phyloP scores from a whole-genome alignment of 2,797 vertebrate genomes.

The Aselliscus stoliczkanus region DNA sequence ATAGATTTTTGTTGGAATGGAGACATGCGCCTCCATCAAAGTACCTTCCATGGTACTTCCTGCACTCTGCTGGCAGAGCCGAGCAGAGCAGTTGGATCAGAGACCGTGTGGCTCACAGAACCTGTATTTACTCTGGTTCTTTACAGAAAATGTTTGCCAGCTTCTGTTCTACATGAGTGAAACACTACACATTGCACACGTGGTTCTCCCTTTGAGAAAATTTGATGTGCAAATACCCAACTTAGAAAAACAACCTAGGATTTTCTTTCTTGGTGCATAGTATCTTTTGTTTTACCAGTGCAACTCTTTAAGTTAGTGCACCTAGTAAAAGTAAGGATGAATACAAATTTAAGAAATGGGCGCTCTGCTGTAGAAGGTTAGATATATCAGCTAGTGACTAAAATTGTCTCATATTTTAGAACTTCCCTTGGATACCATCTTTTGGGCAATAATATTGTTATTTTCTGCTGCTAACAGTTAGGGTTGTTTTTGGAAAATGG shows the following conservation, averaged over 20 bases:
- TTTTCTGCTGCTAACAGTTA: not conserved
- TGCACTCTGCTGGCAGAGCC: not conserved
- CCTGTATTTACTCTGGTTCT: not conserved
- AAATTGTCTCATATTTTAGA: not conserved
- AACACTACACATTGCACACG: not conserved
- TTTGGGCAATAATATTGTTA: not conserved
- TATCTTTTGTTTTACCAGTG: not conserved
- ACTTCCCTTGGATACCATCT: not conserved
- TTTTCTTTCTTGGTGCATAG: not conserved
- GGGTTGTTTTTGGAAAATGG: not conserved
- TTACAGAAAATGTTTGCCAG: not conserved
- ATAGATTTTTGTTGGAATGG: not conserved
- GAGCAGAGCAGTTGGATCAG: not conserved
- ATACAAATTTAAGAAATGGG: not conserved
- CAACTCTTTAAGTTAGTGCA: not conserved
- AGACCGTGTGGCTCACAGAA: not conserved
- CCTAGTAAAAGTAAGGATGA: not conserved
- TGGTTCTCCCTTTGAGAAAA: conserved; percentile 10
- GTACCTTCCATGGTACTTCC: not conserved
- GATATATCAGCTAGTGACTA: not conserved
- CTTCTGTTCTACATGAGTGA: not conserved
- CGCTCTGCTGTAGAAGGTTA: not conserved
- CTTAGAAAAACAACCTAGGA: not conserved
- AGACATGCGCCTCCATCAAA: not conserved
- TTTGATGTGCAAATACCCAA: not conserved